These are phyloP conservation scores for Stenodema calcarata DNA, from an alignment of 2,888 invertebrate species.

Conservation along the genomic window DNA sequence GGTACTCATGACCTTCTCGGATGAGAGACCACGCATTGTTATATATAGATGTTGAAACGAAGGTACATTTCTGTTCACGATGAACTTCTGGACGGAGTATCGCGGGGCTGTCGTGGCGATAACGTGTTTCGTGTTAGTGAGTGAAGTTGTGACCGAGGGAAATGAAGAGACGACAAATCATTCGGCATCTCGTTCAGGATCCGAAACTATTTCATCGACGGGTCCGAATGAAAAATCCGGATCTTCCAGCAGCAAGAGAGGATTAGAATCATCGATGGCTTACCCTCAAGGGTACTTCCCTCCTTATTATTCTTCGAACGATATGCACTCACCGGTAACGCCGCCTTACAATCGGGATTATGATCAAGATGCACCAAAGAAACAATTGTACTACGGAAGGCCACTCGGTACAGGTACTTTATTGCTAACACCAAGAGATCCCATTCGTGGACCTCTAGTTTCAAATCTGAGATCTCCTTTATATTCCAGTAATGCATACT, in stretches of 20 bases:
- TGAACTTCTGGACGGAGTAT: background rate
- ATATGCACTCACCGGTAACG: background rate
- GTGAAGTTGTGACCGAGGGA: background rate
- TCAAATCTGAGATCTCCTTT: background rate
- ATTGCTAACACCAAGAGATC: background rate
- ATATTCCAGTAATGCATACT: background rate
- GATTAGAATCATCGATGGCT: background rate
- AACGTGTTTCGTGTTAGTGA: background rate
- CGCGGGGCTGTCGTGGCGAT: background rate
- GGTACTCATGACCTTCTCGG: conserved; percentile 28
- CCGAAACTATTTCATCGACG: background rate
- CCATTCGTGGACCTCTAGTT: background rate
- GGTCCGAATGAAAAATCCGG: background rate
- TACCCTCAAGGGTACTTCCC: background rate
- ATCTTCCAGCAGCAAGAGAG: background rate
- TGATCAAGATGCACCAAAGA: background rate
- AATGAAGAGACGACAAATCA: background rate
- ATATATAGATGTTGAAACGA: background rate
- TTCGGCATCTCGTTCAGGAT: background rate
- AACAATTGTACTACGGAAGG: background rate
- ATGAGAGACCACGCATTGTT: conserved; percentile 6
- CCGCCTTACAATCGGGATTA: background rate
- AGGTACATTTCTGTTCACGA: background rate
- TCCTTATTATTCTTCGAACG: background rate
- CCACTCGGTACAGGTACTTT: background rate